A percentile compares a stretch with the other conserved stretches of the same genome.
Conservation (phyloP, 2,797 vertebrate genomes). For the Podarcis siculus region DNA sequence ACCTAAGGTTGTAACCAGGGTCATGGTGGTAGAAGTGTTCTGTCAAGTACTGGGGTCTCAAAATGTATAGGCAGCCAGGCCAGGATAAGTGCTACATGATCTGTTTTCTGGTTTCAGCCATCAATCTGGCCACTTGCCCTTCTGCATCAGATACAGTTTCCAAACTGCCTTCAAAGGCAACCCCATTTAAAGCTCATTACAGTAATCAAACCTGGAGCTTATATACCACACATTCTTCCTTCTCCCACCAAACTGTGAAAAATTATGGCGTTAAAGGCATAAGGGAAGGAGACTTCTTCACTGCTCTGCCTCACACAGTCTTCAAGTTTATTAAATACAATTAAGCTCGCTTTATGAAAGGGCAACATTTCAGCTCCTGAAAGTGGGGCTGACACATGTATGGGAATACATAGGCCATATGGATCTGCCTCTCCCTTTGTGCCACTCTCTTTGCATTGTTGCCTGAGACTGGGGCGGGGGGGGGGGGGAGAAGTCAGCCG, state of each 20-base stretch:
- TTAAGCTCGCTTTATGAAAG: background rate
- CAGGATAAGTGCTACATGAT: no score
- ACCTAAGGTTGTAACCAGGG: no score
- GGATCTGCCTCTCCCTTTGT: conserved; percentile 50
- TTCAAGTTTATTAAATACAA: background rate
- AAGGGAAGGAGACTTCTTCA: background rate
- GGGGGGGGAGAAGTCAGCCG: conserved; percentile 29
- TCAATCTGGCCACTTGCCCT: no score
- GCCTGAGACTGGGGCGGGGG: conserved; percentile 39
- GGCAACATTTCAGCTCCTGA: conserved; percentile 19
- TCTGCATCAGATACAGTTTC: no score
- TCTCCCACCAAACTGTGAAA: conserved; percentile 1
- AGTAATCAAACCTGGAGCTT: no score
- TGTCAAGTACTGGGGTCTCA: no score
- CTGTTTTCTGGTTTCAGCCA: no score
- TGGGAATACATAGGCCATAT: conserved; percentile 24
- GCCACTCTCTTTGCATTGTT: conserved; percentile 53
- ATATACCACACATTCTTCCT: no score
- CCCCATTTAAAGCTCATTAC: no score
- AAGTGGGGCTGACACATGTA: background rate
- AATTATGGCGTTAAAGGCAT: background rate
- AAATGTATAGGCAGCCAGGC: no score
- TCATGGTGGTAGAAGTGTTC: no score
- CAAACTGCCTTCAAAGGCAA: no score
- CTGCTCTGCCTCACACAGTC: background rate